Percentiles rank a stretch among this genome's conserved stretches.
phyloP scores from a whole-genome alignment of 2,797 vertebrate species.

The Hozukius guyotensis region DNA sequence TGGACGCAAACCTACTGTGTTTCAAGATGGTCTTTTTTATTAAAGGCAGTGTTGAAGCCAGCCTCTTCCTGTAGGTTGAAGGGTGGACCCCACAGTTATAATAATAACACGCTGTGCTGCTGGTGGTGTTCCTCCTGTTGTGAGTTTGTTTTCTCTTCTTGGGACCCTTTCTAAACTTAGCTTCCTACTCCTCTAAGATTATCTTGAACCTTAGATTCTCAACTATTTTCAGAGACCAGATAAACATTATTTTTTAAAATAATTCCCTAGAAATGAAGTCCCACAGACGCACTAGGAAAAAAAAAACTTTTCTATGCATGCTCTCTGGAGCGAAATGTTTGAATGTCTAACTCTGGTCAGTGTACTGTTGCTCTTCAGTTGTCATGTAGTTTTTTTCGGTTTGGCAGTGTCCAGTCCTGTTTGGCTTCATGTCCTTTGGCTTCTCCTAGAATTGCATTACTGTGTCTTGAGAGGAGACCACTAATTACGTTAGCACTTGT shows the following conservation, averaged over 20 bases:
- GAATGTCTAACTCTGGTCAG: not conserved
- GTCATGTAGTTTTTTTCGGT: not conserved
- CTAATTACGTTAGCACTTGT: slow-evolving; percentile 75
- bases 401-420: slow-evolving; percentile 45
- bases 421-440: slow-evolving; percentile 45
- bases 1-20: not conserved
- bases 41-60: not conserved
- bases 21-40: slow-evolving; percentile 22
- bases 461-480: slow-evolving; percentile 58
- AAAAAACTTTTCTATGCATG: not conserved
- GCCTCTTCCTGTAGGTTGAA: slow-evolving; percentile 29
- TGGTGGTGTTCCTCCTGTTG: slow-evolving; percentile 11
- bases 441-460: slow-evolving; percentile 67
- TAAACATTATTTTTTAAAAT: slow-evolving; percentile 1
- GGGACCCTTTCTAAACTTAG: slow-evolving; percentile 29
- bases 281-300: not conserved
- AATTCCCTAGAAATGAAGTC: not conserved
- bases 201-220: not conserved
- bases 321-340: not conserved
- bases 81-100: slow-evolving; percentile 33
- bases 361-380: not conserved
- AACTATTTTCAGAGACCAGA: slow-evolving; percentile 8
- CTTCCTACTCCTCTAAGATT: not conserved
- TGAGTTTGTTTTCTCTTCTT: slow-evolving; percentile 30
- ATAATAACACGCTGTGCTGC: slow-evolving; percentile 28